Evolutionary conservation across 2,113 vertebrate genomes (phyloP), one percentile per base, ranked within the genome.

Genomic region (Colistium nudipinnis): DNA sequence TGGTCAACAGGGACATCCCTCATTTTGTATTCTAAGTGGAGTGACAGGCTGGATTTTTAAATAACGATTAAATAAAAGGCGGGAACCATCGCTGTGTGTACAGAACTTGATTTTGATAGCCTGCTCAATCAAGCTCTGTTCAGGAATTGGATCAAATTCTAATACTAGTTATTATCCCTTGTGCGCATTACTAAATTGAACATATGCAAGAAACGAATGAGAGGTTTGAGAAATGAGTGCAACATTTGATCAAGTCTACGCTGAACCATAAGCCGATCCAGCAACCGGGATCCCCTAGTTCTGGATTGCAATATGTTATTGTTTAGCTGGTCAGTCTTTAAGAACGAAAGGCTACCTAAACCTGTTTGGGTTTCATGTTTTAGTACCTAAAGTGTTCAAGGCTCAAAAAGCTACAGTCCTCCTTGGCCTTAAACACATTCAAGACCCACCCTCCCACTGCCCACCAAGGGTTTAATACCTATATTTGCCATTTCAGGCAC

Each of bases 401-500:
- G 22, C 7, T 35, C 17, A 13, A 28, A 1, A n/a, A 10, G 16
- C 45, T 51, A 28, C 27, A n/a, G n/a, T 35, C 12, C 31, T 31
- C 0, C 9, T 12, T 38, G 16, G 6, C 35, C 11, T 20, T 19
- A n/a, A 24, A n/a, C 30, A 13, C 17, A 13, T 19, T 49, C 11
- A 39, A 56, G 28, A 47, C 33, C 11, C 17, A 44, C 13, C 27
- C 31, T n/a, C 9, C 61, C 52, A 17, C 39, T 24, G 14, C 44
- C 36, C 30, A 33, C 16, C 31, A 43, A 3, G 1, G 7, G 13
- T 63, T 13, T 63, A 56, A 11, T 93, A 94, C 93, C 93, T 87
- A 97, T 96, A 38, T 96, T 95, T 82, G 95, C 95, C 95, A 96
- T 96, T 90, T 97, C 95, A 0, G 95, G 93, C 60, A 97, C 94